phyloP scores from a whole-genome alignment of 2,888 invertebrate species.

The Tetranychus piercei region DNA sequence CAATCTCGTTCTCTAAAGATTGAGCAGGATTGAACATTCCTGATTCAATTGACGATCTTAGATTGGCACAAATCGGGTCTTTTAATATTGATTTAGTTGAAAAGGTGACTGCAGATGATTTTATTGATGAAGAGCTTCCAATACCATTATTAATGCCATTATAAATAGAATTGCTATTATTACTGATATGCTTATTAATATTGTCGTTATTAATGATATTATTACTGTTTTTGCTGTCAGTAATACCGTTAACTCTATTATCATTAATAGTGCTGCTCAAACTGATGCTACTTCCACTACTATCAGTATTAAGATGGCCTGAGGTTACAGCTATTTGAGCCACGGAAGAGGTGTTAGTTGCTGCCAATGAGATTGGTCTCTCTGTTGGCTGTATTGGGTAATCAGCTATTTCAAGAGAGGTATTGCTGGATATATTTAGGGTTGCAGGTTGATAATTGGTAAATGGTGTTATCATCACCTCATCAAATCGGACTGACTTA shows the following conservation, averaged over 20 bases:
- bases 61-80: slow-evolving; percentile 27
- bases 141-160: neutral
- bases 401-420: neutral
- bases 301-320: neutral
- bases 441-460: neutral
- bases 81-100: slow-evolving; percentile 27
- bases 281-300: too few relatives aligned
- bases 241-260: neutral
- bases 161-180: neutral
- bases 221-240: neutral
- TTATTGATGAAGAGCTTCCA: neutral
- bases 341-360: neutral
- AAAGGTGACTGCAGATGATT: neutral
- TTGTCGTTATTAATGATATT: slow-evolving; percentile 11
- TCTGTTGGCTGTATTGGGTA: neutral
- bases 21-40: slow-evolving; percentile 20
- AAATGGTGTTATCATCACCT: slow-evolving; percentile 17
- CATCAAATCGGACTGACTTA: slow-evolving; percentile 26
- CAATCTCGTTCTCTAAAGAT: slow-evolving; percentile 29
- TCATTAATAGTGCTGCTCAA: neutral
- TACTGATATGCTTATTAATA: neutral
- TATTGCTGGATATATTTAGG: neutral
- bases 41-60: slow-evolving; percentile 25
- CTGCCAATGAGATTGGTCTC: neutral
- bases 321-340: neutral